Percentiles rank a stretch among this genome's conserved stretches.
Evolutionary conservation across 2,888 invertebrate genomes (phyloP).

Genomic region (Agrotis clavis): DNA sequence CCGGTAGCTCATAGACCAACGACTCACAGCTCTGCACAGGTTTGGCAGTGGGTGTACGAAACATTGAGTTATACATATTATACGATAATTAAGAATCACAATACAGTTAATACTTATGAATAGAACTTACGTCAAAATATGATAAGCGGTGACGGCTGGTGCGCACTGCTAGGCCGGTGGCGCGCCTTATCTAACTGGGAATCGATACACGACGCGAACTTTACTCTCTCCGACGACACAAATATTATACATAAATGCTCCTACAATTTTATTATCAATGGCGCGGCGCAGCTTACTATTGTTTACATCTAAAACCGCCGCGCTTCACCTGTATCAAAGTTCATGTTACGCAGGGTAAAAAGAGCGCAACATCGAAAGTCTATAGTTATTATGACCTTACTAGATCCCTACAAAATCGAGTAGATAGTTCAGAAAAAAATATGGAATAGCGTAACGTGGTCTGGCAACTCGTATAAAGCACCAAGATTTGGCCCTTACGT

Average conservation of each 20-base stretch:
- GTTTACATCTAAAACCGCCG: constrained; percentile 39
- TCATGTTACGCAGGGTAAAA: constrained; percentile 34
- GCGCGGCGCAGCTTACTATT: constrained; percentile 41
- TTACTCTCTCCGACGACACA: constrained; percentile 36
- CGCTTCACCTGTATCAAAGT: constrained; percentile 40
- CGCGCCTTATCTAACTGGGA: constrained; percentile 23
- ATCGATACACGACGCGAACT: constrained; percentile 26
- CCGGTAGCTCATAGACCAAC: constrained; percentile 73
- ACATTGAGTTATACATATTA: constrained; percentile 80
- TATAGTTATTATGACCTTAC: constrained; percentile 26
- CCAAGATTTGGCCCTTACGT: constrained; percentile 63
- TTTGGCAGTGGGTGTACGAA: constrained; percentile 85
- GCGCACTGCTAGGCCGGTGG: constrained; percentile 73
- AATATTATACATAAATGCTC: constrained; percentile 47
- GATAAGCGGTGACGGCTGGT: constrained; percentile 77
- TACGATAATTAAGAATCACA: constrained; percentile 88
- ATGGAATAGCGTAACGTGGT: constrained; percentile 51
- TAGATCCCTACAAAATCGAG: constrained; percentile 39
- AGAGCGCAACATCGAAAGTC: constrained; percentile 36
- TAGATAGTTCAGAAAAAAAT: constrained; percentile 40
- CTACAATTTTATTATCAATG: constrained; percentile 33
- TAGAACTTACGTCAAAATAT: constrained; percentile 84
- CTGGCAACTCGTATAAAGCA: constrained; percentile 67
- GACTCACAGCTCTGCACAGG: constrained; percentile 71
- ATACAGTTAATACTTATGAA: constrained; percentile 89